phyloP scores from a whole-genome alignment of 2,797 vertebrate species.

The Mormyrops attenuatus region DNA sequence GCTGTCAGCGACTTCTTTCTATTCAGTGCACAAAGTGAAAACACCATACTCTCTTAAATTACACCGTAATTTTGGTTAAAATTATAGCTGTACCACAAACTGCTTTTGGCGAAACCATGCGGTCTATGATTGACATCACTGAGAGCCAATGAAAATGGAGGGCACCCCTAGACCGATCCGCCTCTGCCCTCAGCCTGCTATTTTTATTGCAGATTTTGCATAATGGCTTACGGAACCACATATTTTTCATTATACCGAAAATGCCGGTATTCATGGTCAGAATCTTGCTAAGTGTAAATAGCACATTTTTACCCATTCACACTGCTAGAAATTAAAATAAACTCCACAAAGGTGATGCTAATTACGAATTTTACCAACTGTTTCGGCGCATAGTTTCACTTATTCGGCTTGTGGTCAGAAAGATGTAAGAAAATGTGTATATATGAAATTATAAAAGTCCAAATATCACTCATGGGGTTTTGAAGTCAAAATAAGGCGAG shows the following conservation, averaged over 20 bases:
- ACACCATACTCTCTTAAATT: not conserved
- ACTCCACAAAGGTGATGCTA: not conserved
- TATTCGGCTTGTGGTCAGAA: not conserved
- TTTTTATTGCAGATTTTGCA: not conserved
- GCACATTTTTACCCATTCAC: not conserved
- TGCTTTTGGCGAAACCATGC: not conserved
- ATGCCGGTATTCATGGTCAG: not conserved
- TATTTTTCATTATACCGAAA: not conserved
- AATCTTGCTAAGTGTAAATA: not conserved
- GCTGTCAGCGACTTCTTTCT: not conserved
- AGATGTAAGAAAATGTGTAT: not conserved
- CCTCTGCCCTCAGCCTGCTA: not conserved
- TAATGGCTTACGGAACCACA: not conserved
- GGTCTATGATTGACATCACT: not conserved
- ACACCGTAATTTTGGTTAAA: not conserved
- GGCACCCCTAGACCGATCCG: not conserved
- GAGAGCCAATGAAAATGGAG: not conserved
- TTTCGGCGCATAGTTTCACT: not conserved
- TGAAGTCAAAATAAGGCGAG: not conserved
- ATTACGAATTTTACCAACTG: not conserved
- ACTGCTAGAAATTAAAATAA: not conserved
- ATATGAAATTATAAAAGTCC: not conserved
- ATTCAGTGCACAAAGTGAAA: not conserved
- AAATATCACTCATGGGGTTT: not conserved
- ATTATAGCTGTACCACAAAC: not conserved